Conservation (phyloP, 2,888 invertebrate species). For the Dryadula phaetusa region DNA sequence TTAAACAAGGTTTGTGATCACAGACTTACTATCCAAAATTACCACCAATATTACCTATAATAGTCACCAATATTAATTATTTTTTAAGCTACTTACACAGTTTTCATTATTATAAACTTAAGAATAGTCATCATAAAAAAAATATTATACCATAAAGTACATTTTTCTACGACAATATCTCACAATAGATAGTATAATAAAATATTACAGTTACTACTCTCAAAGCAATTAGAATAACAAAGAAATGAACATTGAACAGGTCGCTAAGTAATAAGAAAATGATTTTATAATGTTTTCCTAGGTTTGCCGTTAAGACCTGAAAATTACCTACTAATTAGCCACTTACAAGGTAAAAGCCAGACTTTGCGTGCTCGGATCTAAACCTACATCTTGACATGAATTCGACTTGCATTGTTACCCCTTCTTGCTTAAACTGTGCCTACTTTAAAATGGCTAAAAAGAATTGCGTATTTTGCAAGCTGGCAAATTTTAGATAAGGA, state of each 20-base stretch:
- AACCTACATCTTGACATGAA: conserved; percentile 39
- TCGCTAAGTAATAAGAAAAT: conserved; percentile 16
- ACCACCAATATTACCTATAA: no score
- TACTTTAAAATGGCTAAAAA: conserved; percentile 23
- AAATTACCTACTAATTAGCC: conserved; percentile 40
- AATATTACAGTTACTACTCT: conserved; percentile 2
- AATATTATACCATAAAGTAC: background rate
- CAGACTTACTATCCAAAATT: no score
- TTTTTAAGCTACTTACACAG: no score
- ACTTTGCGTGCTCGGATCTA: conserved; percentile 28
- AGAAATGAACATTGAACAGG: conserved; percentile 4
- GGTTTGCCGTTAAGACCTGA: conserved; percentile 21
- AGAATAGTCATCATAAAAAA: background rate
- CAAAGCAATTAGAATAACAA: conserved; percentile 13
- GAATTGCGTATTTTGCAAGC: conserved; percentile 7
- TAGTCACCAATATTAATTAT: no score
- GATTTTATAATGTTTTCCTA: conserved; percentile 18
- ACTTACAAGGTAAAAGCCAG: conserved; percentile 27
- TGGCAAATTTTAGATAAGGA: conserved; percentile 6
- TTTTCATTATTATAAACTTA: background rate
- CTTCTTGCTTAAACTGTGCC: conserved; percentile 30
- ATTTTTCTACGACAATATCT: background rate
- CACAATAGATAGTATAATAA: background rate
- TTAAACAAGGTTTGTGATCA: no score
- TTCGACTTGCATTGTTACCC: conserved; percentile 33